Conservation (phyloP, 2,888 invertebrate species). For the Nezara viridula region DNA sequence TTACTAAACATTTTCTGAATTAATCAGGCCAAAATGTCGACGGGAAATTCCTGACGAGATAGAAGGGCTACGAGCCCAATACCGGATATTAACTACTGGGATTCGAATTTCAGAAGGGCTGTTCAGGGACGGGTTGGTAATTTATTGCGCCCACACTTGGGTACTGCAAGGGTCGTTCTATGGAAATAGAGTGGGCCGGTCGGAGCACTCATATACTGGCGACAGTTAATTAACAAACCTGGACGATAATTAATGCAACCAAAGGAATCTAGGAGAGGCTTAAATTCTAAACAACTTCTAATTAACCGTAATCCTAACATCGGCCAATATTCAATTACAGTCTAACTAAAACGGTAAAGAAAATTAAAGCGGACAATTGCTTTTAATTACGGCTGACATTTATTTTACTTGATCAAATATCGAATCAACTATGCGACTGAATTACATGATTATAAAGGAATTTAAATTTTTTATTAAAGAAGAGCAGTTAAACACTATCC, state of each 20-base stretch:
- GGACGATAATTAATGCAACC: not conserved
- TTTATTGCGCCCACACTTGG: not conserved
- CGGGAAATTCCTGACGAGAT: slow-evolving; percentile 21
- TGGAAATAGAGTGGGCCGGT: not conserved
- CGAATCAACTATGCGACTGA: not conserved
- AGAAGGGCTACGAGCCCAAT: slow-evolving; percentile 18
- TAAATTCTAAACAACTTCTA: slow-evolving; percentile 23
- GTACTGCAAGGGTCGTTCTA: not conserved
- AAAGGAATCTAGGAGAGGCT: slow-evolving; percentile 28
- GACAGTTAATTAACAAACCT: slow-evolving; percentile 1
- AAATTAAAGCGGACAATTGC: not conserved
- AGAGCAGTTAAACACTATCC: not conserved
- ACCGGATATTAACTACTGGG: slow-evolving; percentile 23
- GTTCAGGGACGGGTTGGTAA: not conserved
- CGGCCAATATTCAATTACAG: slow-evolving; percentile 18
- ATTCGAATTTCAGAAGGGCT: slow-evolving; percentile 20
- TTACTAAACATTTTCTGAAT: slow-evolving; percentile 14
- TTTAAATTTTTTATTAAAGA: not conserved
- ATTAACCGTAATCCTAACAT: slow-evolving; percentile 23
- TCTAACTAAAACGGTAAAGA: not conserved
- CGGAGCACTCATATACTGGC: not conserved
- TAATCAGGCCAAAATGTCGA: slow-evolving; percentile 9
- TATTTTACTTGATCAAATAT: slow-evolving; percentile 7
- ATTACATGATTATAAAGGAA: not conserved
- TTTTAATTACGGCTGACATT: not conserved